Base-by-base conservation (phyloP, 1,140 invertebrate genomes). In the Euura lappo region DNA sequence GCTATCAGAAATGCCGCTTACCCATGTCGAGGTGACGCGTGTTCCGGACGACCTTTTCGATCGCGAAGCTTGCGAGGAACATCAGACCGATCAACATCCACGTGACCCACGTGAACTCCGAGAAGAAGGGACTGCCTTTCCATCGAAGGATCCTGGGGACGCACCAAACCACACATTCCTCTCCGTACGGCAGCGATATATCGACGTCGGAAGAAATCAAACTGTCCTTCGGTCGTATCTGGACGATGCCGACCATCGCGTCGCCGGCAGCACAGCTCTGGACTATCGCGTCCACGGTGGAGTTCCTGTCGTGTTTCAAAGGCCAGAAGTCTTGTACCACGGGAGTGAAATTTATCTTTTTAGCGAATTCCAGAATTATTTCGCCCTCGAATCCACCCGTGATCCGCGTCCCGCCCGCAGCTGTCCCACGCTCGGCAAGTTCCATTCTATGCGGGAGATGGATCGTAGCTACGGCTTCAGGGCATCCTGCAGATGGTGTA, bases 271-370 rank as follows among this genome's bases (percentile, higher is more conserved):
- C 8, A 60, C 28, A 28, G 28, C 28, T 28, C 28, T 28, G 28
- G 28, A 28, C 28, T 28, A 28, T 28, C 28, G 28, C 28, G 28
- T 28, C 28, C 28, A 28, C 28, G 28, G 28, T 60, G 10, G 10
- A 3, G 8, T n/a, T 28, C 28, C 28, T 28, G 28, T 28, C 28
- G 28, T 6, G 8, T 8, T 8, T 8, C 13, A 11, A 11, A 11
- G 4, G 3, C 3, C 13, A 8, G 51, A 60, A 60, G 51, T 8
- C 3, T 5, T 60, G 51, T 0, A 60, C 51, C 51, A 60, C 3
- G 13, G 51, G 51, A 60, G 51, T 60, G 51, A 60, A 60, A n/a
- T 60, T 60, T n/a, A 60, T 60, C 51, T 60, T 60, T 11, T 60
- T n/a, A 6, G 51, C 51, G 13, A 60, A 11, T 60, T 8, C 6